Conservation (phyloP, 2,888 invertebrate genomes). For the Phengaris arion region DNA sequence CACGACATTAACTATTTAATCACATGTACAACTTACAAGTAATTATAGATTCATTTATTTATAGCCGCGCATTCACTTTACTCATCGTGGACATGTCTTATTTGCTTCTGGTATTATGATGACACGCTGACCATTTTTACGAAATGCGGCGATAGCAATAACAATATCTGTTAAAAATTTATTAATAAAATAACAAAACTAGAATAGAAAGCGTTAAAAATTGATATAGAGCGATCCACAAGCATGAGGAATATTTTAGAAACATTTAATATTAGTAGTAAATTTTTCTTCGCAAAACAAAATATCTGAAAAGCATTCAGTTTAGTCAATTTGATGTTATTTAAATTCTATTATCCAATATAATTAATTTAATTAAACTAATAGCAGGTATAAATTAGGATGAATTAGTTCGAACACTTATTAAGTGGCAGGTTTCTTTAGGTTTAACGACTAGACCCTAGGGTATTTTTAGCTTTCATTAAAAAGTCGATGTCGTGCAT, state of each 20-base stretch:
- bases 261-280: background rate
- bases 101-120: background rate
- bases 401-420: background rate
- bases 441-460: slow-evolving; percentile 2
- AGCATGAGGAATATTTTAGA: no score
- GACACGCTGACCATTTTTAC: background rate
- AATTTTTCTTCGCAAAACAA: background rate
- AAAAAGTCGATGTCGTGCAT: slow-evolving; percentile 32
- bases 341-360: background rate
- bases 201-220: background rate
- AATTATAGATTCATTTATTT: slow-evolving; percentile 15
- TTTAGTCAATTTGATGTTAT: background rate
- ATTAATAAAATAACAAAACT: no score
- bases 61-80: background rate
- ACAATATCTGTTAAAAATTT: no score
- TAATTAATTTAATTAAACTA: background rate
- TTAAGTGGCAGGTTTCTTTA: slow-evolving; percentile 14
- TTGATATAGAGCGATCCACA: no score
- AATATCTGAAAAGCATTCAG: background rate
- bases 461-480: slow-evolving; percentile 27
- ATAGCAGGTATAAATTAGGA: background rate
- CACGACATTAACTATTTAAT: slow-evolving; percentile 27
- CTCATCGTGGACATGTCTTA: background rate
- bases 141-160: background rate
- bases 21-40: slow-evolving; percentile 17